Evolutionary conservation across 2,113 vertebrate genomes (phyloP).

Genomic region (Onychostruthus taczanowskii): DNA sequence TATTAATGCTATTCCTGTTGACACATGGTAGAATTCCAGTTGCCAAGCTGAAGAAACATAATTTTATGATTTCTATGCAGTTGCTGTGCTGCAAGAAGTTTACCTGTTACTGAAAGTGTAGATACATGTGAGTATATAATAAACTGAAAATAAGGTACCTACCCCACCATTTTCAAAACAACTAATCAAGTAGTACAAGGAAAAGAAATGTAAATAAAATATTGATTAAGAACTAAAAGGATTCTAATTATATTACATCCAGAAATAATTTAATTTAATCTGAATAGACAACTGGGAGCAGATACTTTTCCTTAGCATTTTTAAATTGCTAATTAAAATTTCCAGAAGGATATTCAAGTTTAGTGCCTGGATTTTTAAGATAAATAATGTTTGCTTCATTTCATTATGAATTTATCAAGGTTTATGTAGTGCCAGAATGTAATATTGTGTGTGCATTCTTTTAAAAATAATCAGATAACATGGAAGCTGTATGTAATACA

Average conservation of each 20-base stretch:
- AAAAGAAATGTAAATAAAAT: conserved; percentile 77
- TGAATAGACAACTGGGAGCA: conserved; percentile 68
- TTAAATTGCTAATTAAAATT: conserved; percentile 73
- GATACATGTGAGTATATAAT: neutral
- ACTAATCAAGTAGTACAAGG: conserved; percentile 45
- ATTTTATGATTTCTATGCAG: neutral
- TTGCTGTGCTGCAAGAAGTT: neutral
- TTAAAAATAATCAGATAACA: conserved; percentile 41
- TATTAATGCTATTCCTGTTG: neutral
- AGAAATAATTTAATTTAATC: conserved; percentile 77
- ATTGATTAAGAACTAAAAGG: conserved; percentile 78
- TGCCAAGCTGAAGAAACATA: neutral
- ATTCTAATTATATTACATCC: conserved; percentile 77
- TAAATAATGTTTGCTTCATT: conserved; percentile 55
- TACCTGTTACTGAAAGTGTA: neutral
- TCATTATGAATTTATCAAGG: conserved; percentile 34
- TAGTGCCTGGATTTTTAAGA: conserved; percentile 64
- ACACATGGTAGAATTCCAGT: neutral
- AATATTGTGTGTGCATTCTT: neutral
- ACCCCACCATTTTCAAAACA: conserved; percentile 38
- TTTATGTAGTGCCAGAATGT: conserved; percentile 6
- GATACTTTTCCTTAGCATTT: conserved; percentile 65
- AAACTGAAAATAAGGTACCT: conserved; percentile 40
- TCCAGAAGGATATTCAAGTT: conserved; percentile 67
- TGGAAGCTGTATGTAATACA: neutral